Base-by-base conservation (phyloP, 92 coral and sea anemone genomes). In the Zoanthus gigantus region DNA sequence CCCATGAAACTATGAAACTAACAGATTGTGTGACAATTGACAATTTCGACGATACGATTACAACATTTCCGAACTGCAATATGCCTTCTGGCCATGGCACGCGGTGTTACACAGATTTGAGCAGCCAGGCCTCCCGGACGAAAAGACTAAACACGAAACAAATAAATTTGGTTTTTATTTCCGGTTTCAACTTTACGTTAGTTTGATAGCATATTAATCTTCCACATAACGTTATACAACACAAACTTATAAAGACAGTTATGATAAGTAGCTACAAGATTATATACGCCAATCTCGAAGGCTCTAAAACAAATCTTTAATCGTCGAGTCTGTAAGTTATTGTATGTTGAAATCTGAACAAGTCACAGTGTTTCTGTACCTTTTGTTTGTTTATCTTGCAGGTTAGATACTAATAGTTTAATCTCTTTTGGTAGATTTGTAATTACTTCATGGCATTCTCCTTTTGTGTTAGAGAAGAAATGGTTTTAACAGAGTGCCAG, bases 91-190 rank as follows among this genome's bases (percentile, higher is more conserved):
- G 2, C 42, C 42, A 37, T 37, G 42, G 42, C 4, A 37, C 42
- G 92, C 86, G 85, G 92, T 85, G 67, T 56, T 71, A 60, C 88
- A 52, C 63, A 6, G 1, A 30, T 34, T 76, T 30, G 52, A 84
- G 86, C 34, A 77, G 11, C 88, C 88, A 23, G 8, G 76, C 84
- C 85, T 88, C 52, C 74, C 72, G 12, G 14, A 30, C 32, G 8
- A 60, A 79, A 12, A 2, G 16, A 60, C 17, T 58, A 72, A 32
- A 9, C 29, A 9, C 83, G 31, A 31, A 18, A 4, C 56, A 50
- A 50, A 11, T 50, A 60, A 60, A 60, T 60, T 5, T 60, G 23
- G 23, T 23, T 23, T 23, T 23, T 23, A 23, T 23, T 23, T 23
- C 23, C 23, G 23, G 23, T 60, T 60, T 60, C 23, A 4, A 60